A percentile compares a stretch with the other conserved stretches of the same genome.
phyloP scores from a whole-genome alignment of 2,113 vertebrate species.

The Sylvicapra grimmia region DNA sequence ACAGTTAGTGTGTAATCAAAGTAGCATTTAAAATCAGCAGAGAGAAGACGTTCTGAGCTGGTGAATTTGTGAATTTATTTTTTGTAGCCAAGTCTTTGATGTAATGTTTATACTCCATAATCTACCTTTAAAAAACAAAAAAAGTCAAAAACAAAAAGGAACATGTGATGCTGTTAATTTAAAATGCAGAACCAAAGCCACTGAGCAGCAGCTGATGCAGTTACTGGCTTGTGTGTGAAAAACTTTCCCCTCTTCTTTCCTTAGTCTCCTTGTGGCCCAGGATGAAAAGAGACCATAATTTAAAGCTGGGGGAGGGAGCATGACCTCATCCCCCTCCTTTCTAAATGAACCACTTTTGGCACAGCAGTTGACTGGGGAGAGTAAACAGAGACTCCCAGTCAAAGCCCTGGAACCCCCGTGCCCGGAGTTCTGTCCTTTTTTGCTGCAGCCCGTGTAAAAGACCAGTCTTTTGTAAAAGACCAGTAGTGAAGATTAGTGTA shows the following conservation, averaged over 20 bases:
- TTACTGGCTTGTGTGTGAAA: constrained; percentile 8
- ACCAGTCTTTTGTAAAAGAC: constrained; percentile 39
- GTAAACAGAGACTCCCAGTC: not conserved
- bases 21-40: not conserved
- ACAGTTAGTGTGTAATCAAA: not conserved
- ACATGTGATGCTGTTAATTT: not conserved
- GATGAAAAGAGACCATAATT: not conserved
- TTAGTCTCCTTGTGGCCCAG: not conserved
- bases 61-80: constrained; percentile 7
- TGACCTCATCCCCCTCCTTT: constrained; percentile 20
- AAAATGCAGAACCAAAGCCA: constrained; percentile 1
- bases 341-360: constrained; percentile 9
- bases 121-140: constrained; percentile 34
- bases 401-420: not conserved
- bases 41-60: not conserved
- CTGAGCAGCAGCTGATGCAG: not conserved
- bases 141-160: not conserved
- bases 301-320: not conserved
- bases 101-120: constrained; percentile 51
- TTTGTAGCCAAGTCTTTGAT: constrained; percentile 59
- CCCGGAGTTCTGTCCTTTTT: constrained; percentile 28
- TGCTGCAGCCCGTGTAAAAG: constrained; percentile 39
- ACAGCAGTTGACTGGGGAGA: not conserved
- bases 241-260: not conserved
- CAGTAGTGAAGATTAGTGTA: constrained; percentile 58